These are phyloP conservation scores for Willisornis vidua DNA, from an alignment of 2,113 vertebrate species.

Conservation along the genomic window DNA sequence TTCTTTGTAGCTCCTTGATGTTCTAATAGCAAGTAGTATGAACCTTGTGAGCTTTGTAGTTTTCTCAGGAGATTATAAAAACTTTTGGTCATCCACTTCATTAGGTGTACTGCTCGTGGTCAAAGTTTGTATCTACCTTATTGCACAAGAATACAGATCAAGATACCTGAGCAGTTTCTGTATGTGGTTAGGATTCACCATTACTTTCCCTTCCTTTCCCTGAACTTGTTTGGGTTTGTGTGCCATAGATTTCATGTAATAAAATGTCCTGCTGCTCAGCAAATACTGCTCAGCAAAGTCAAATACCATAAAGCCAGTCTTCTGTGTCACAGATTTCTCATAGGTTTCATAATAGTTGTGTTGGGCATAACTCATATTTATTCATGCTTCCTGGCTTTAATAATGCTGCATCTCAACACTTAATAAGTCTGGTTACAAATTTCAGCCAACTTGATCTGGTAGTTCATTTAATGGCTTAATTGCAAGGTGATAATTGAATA, in stretches of 20 bases:
- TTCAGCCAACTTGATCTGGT: neutral
- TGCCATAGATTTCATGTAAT: neutral
- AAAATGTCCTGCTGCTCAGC: neutral
- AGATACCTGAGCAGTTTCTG: neutral
- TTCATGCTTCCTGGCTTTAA: neutral
- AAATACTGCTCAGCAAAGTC: neutral
- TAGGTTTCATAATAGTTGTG: neutral
- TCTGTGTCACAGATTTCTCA: neutral
- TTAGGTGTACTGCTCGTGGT: neutral
- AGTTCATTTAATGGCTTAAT: slow-evolving; percentile 14
- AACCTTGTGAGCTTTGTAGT: neutral
- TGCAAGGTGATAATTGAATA: slow-evolving; percentile 42
- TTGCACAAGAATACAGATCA: neutral
- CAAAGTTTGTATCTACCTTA: neutral
- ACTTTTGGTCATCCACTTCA: neutral
- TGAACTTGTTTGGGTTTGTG: neutral
- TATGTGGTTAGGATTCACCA: neutral
- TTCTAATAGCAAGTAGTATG: neutral
- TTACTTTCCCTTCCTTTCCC: neutral
- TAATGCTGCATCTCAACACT: neutral
- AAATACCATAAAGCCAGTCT: neutral
- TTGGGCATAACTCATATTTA: neutral
- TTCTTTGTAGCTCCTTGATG: neutral
- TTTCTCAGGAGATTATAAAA: neutral
- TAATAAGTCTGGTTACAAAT: neutral